phyloP scores from a whole-genome alignment of 2,888 invertebrate genomes.

The Mongoloraphidia duomilia region DNA sequence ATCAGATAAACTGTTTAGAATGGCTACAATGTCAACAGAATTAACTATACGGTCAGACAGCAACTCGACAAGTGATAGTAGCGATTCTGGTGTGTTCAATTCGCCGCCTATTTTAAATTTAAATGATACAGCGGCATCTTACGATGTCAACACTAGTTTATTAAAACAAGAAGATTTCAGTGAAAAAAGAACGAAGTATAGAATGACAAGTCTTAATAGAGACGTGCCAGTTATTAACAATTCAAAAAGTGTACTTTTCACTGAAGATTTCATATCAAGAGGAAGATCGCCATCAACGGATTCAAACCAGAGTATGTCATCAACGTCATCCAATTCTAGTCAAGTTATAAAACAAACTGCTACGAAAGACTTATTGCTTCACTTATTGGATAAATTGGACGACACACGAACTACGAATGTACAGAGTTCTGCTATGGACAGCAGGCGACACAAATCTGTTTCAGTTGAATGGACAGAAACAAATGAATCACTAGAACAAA shows the following conservation, averaged over 20 bases:
- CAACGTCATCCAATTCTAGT: background rate
- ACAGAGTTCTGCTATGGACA: constrained; percentile 11
- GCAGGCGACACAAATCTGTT: constrained; percentile 52
- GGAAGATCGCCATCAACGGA: background rate
- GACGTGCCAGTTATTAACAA: constrained; percentile 52
- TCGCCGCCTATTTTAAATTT: background rate
- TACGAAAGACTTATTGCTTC: constrained; percentile 62
- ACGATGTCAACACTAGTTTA: background rate
- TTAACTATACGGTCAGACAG: background rate
- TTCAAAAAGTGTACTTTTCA: constrained; percentile 3
- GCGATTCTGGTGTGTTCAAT: background rate
- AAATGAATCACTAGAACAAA: constrained; percentile 56
- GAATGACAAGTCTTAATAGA: constrained; percentile 50
- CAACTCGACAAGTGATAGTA: background rate
- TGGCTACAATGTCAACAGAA: constrained; percentile 46
- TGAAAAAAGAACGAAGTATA: constrained; percentile 42
- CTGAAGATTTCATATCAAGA: constrained; percentile 5
- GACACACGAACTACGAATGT: constrained; percentile 31
- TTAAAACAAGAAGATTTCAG: background rate
- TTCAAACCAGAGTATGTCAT: background rate
- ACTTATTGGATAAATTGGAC: constrained; percentile 64
- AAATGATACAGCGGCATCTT: background rate
- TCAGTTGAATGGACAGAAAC: constrained; percentile 58
- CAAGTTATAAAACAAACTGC: constrained; percentile 42
- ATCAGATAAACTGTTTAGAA: constrained; percentile 60